Percentiles rank a stretch among this genome's conserved stretches.
phyloP scores from a whole-genome alignment of 2,888 invertebrate species.

The Rhingia rostrata region DNA sequence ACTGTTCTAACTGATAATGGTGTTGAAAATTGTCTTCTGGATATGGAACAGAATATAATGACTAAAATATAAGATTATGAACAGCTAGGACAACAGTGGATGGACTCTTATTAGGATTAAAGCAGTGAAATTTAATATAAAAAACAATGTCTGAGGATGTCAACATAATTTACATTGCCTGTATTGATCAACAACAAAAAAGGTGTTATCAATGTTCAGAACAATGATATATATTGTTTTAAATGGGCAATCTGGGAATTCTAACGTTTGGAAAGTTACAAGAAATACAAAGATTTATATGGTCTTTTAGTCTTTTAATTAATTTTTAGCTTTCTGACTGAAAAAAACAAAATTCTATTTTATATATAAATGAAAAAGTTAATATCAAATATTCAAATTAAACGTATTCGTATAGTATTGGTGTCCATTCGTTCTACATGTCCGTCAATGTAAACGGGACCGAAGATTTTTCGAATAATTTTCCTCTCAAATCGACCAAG shows the following conservation, averaged over 20 bases:
- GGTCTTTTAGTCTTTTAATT: too few species aligned
- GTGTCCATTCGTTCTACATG: too few species aligned
- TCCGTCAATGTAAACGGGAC: too few species aligned
- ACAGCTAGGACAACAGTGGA: conserved; percentile 75
- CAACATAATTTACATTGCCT: conserved; percentile 10
- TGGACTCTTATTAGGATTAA: conserved; percentile 71
- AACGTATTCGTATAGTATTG: too few species aligned
- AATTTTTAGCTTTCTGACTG: too few species aligned
- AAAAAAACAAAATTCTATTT: too few species aligned
- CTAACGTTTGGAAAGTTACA: background rate
- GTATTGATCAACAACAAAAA: conserved; percentile 50
- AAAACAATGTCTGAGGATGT: conserved; percentile 62
- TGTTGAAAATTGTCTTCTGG: background rate
- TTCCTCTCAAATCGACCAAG: too few species aligned
- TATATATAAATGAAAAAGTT: too few species aligned
- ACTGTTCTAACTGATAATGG: background rate
- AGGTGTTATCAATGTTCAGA: conserved; percentile 76
- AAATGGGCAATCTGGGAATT: conserved; percentile 68
- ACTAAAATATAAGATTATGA: conserved; percentile 75
- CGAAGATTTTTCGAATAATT: too few species aligned
- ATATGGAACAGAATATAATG: background rate
- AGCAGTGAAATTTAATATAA: conserved; percentile 64
- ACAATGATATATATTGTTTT: conserved; percentile 75
- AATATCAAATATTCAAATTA: too few species aligned
- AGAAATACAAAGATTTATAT: too few species aligned